These are phyloP conservation scores for Nymphicus hollandicus DNA, from an alignment of 2,113 vertebrate genomes.

Conservation along the genomic window DNA sequence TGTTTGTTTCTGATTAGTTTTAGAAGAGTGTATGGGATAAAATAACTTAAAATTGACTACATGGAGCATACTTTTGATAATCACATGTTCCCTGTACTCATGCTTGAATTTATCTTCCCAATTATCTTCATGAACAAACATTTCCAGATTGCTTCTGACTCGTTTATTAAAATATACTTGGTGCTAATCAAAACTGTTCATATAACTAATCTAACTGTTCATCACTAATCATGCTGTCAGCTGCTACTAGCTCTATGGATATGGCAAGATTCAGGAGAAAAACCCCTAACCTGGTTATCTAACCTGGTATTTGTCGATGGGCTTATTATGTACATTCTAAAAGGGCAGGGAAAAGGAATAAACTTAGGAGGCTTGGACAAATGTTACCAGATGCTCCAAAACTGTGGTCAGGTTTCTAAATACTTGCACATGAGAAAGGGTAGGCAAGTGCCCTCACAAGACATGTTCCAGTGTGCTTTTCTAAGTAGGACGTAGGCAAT, in stretches of 20 bases:
- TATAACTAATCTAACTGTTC: too few species aligned
- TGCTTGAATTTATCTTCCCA: neutral
- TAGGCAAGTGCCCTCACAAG: neutral
- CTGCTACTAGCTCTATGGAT: neutral
- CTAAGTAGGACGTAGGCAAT: neutral
- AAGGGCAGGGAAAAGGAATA: neutral
- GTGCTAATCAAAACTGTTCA: neutral
- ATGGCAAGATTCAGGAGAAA: neutral
- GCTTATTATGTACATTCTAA: neutral
- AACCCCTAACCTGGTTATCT: neutral
- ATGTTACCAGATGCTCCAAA: neutral
- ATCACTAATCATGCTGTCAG: neutral
- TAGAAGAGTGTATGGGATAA: neutral
- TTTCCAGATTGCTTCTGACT: constrained; percentile 45
- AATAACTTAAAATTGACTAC: neutral
- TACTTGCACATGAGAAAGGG: neutral
- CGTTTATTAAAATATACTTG: constrained; percentile 2
- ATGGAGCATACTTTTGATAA: neutral
- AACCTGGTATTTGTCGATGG: neutral
- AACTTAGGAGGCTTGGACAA: neutral
- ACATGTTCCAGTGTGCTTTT: neutral
- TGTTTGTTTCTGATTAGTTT: neutral
- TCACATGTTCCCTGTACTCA: neutral
- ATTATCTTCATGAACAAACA: constrained; percentile 22
- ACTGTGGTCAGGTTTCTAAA: neutral